phyloP scores from a whole-genome alignment of 1,140 invertebrate genomes.

The Hestina assimilis region DNA sequence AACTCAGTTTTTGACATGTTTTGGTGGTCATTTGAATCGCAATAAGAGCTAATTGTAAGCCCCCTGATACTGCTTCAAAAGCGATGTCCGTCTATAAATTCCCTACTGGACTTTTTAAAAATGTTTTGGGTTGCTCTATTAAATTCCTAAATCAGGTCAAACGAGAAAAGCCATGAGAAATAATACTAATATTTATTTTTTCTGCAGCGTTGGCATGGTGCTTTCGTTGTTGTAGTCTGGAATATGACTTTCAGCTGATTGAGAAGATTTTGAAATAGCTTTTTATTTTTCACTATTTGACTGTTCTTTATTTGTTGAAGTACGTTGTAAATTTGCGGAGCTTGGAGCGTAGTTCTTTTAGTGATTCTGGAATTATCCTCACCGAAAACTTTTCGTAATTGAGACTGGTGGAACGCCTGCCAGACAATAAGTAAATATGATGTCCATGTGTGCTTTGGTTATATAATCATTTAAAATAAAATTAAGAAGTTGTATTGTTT shows the following conservation, averaged over 20 bases:
- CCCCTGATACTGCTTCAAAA: too few species aligned
- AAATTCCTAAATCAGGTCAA: too few species aligned
- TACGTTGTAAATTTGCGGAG: slow-evolving; percentile 32
- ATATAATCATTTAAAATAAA: background rate
- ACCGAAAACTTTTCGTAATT: background rate
- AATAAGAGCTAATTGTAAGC: too few species aligned
- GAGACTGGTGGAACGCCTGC: slow-evolving; percentile 11
- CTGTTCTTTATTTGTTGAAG: slow-evolving; percentile 35
- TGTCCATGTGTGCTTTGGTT: too few species aligned
- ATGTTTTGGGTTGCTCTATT: too few species aligned
- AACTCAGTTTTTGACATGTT: too few species aligned
- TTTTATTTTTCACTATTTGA: slow-evolving; percentile 36
- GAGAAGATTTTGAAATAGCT: slow-evolving; percentile 30
- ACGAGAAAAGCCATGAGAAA: too few species aligned
- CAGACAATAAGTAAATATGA: slow-evolving; percentile 6
- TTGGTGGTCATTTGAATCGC: too few species aligned
- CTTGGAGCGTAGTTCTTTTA: background rate
- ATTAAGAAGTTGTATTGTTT: background rate
- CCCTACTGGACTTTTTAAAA: too few species aligned
- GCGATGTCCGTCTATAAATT: too few species aligned
- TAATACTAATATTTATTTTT: background rate
- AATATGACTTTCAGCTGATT: slow-evolving; percentile 41
- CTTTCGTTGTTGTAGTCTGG: slow-evolving; percentile 30
- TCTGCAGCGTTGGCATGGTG: background rate
- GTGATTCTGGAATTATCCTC: background rate